Evolutionary conservation across 2,888 invertebrate genomes (phyloP).

Genomic region (Panorpa germanica): DNA sequence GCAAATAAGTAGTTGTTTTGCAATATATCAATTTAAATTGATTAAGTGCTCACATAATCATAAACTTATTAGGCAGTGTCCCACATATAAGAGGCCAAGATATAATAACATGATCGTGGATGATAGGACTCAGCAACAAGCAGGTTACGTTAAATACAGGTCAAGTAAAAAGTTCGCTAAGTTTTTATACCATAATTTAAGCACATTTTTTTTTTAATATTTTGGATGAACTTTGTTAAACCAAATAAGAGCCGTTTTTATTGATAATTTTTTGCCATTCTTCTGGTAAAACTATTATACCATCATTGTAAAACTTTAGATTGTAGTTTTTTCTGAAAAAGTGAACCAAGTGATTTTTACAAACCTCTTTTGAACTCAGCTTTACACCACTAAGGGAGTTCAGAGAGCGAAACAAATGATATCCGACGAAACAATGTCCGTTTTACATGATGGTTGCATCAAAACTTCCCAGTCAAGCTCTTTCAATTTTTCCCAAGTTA

Average conservation of each 20-base stretch:
- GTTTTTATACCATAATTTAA: no score
- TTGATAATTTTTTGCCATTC: slow-evolving; percentile 12
- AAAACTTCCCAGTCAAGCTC: slow-evolving; percentile 15
- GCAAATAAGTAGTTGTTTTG: no score
- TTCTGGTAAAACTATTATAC: slow-evolving; percentile 13
- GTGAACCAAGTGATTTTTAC: slow-evolving; percentile 13
- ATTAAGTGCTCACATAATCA: no score
- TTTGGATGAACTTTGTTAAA: no score
- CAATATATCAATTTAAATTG: no score
- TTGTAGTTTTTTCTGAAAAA: slow-evolving; percentile 14
- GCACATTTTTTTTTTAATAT: no score
- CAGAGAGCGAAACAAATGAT: slow-evolving; percentile 13
- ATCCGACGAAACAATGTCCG: slow-evolving; percentile 13
- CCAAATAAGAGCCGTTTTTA: slow-evolving; percentile 11
- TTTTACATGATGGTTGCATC: slow-evolving; percentile 14
- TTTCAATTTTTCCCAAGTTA: slow-evolving; percentile 14
- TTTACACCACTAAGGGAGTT: slow-evolving; percentile 13
- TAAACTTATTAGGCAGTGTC: no score
- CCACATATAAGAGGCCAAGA: no score
- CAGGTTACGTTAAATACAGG: no score
- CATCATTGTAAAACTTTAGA: slow-evolving; percentile 12
- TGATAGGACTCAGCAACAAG: no score
- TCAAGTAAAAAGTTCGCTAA: no score
- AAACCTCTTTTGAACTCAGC: slow-evolving; percentile 11
- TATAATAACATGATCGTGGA: no score